These are phyloP conservation scores for Aphelenchoides besseyi DNA, from an alignment of 1,140 invertebrate species.

Conservation along the genomic window DNA sequence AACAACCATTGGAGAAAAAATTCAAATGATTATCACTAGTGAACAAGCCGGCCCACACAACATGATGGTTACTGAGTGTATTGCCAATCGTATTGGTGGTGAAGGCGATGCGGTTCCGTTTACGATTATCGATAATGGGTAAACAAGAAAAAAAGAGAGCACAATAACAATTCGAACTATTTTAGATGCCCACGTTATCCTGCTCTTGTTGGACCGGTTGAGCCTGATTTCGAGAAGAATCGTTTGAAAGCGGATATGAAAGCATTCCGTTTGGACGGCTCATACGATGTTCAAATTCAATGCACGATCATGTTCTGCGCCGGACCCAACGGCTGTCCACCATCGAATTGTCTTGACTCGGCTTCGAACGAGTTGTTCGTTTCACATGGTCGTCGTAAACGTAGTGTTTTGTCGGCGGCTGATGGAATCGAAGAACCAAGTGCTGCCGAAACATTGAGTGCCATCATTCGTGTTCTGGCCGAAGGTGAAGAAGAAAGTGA, in stretches of 20 bases:
- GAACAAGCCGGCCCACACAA: slow-evolving; percentile 61
- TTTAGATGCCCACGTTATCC: slow-evolving; percentile 59
- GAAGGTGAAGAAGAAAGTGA: slow-evolving; percentile 58
- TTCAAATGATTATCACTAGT: slow-evolving; percentile 52
- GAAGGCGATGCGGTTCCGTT: slow-evolving; percentile 60
- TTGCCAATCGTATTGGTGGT: slow-evolving; percentile 58
- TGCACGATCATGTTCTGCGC: slow-evolving; percentile 63
- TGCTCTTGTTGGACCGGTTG: slow-evolving; percentile 61
- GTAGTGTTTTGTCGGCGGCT: slow-evolving; percentile 29
- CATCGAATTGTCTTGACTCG: slow-evolving; percentile 61
- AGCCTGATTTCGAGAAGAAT: slow-evolving; percentile 62
- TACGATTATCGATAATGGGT: slow-evolving; percentile 62
- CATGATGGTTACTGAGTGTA: slow-evolving; percentile 57
- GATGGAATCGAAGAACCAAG: slow-evolving; percentile 25
- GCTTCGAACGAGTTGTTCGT: slow-evolving; percentile 61
- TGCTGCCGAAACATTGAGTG: slow-evolving; percentile 57
- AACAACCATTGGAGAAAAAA: slow-evolving; percentile 59
- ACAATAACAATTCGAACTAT: neutral
- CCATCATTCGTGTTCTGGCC: slow-evolving; percentile 60
- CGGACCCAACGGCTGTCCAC: slow-evolving; percentile 62
- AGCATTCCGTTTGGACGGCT: slow-evolving; percentile 61
- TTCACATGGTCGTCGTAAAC: slow-evolving; percentile 60
- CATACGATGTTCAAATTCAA: slow-evolving; percentile 60
- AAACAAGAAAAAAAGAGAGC: neutral
- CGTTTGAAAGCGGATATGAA: slow-evolving; percentile 54